Conservation (phyloP, 2,888 invertebrate species). For the Macaria notata region DNA sequence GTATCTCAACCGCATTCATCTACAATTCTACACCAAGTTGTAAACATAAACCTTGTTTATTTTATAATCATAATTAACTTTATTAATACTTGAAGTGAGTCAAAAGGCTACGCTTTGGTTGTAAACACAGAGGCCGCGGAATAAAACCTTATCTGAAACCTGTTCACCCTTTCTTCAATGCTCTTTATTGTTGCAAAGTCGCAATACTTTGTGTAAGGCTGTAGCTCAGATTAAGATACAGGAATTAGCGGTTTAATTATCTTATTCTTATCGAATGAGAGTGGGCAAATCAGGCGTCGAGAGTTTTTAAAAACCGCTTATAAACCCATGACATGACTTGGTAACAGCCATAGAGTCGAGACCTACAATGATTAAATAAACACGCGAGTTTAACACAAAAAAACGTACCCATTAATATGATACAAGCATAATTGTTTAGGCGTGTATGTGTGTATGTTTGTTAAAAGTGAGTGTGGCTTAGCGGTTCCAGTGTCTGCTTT, state of each 20-base stretch:
- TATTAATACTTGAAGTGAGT: slow-evolving; percentile 33
- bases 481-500: no score
- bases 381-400: no score
- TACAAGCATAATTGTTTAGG: no score
- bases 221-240: slow-evolving; percentile 3
- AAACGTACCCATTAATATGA: no score
- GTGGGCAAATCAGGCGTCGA: no score
- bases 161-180: slow-evolving; percentile 59
- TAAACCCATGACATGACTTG: no score
- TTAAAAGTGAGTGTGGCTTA: no score
- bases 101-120: slow-evolving; percentile 33
- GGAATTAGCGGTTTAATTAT: not conserved
- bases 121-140: slow-evolving; percentile 42
- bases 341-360: no score
- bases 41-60: slow-evolving; percentile 29
- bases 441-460: no score
- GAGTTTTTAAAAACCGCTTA: no score
- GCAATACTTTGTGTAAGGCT: slow-evolving; percentile 55
- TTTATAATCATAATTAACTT: slow-evolving; percentile 35
- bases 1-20: not conserved
- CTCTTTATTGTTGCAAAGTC: slow-evolving; percentile 61
- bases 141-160: slow-evolving; percentile 58
- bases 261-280: no score
- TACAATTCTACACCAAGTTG: slow-evolving; percentile 9
- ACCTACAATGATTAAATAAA: no score